Conservation (phyloP, 37 sponge, comb jelly and placozoan genomes). For the Axinella damicornis region DNA sequence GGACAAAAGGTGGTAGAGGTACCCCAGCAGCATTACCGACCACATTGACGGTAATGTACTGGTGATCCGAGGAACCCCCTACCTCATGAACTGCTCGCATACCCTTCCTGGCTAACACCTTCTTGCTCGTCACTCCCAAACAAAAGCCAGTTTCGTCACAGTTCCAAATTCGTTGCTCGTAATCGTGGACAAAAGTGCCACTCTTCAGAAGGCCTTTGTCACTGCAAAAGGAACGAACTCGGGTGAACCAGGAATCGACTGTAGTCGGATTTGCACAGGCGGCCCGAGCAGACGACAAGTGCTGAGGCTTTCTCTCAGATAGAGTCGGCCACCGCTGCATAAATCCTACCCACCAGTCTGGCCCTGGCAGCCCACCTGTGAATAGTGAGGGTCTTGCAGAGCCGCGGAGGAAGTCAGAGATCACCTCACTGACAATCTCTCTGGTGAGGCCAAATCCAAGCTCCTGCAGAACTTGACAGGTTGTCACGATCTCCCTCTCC, state of each 20-base stretch:
- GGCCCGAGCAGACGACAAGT: conserved; percentile 13
- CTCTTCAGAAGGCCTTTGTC: neutral
- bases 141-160: conserved; percentile 47
- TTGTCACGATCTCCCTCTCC: conserved; percentile 30
- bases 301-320: conserved; percentile 37
- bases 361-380: conserved; percentile 10
- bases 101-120: conserved; percentile 28
- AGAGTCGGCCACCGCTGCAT: too few species aligned
- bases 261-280: conserved; percentile 1
- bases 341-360: conserved; percentile 36
- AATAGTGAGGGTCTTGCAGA: neutral
- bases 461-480: conserved; percentile 48
- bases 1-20: conserved; percentile 32
- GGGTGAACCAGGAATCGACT: conserved; percentile 4
- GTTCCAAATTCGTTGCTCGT: conserved; percentile 29
- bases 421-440: neutral
- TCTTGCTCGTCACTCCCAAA: conserved; percentile 24
- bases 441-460: too few species aligned
- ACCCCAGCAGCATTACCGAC: conserved; percentile 40
- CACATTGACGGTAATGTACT: conserved; percentile 32
- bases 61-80: conserved; percentile 30
- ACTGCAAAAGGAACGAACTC: neutral
- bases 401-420: conserved; percentile 15
- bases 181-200: neutral
- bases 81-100: conserved; percentile 21